Evolutionary conservation across 2,888 invertebrate species (phyloP), one percentile per base, ranked within the genome.

Genomic region (Cephalotes varians): DNA sequence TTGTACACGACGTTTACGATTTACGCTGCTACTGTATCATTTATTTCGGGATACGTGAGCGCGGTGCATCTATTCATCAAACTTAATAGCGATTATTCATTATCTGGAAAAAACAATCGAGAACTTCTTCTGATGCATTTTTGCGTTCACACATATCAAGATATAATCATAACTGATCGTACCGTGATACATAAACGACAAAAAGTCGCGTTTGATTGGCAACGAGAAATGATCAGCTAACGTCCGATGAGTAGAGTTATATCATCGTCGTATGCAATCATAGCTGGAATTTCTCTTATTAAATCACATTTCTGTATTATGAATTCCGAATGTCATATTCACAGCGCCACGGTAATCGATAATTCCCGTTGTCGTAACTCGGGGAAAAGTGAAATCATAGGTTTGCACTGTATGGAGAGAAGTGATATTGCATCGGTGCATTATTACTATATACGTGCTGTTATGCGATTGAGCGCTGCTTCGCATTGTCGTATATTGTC

Each of bases 301-400:
- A 79, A 56, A 34, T 77, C 54, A 56, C 40, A 56, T 56, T 56
- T 79, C 44, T 69, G n/a, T 31, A 64, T 64, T 64, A 76, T 9
- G 54, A 21, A 67, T 67, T 67, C 31, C 31, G 67, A 56, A 56
- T 51, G 64, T 64, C 64, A 37, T 64, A 54, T 40, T 77, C 54
- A 51, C 37, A 49, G 15, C 69, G 54, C 34, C 18, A 47, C 40
- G 69, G 21, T 79, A 69, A 79, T 79, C 77, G 69, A 79, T 79
- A 69, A 79, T 79, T 79, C 69, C 21, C 69, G 69, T 69, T 65
- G 71, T 62, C 82, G 81, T 82, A 76, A 62, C 4, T 34, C 51
- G 44, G 44, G 25, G 44, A 47, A 79, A 79, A 79, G 77, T 79
- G 77, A 79, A 79, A 79, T 79, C 69, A 79, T 56, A 56, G 54